phyloP scores from a whole-genome alignment of 2,888 invertebrate species.

The Drosophila pegasa region DNA sequence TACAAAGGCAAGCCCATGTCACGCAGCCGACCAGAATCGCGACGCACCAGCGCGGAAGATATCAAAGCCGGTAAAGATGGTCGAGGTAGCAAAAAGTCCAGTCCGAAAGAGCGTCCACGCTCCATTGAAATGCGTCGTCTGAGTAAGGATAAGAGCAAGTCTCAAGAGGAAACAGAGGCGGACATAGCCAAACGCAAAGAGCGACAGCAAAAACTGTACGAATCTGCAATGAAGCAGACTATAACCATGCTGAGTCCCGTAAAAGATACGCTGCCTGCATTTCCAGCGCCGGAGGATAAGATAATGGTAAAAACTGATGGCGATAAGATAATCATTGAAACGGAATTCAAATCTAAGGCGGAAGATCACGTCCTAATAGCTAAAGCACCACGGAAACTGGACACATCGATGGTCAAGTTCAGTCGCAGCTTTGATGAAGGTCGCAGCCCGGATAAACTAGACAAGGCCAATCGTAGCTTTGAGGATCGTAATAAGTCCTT shows the following conservation, averaged over 20 bases:
- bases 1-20: slow-evolving; percentile 75
- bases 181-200: slow-evolving; percentile 90
- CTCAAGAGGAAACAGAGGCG: slow-evolving; percentile 90
- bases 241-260: slow-evolving; percentile 91
- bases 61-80: slow-evolving; percentile 72
- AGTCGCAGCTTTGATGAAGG: slow-evolving; percentile 89
- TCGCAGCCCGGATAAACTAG: slow-evolving; percentile 86
- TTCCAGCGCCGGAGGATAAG: slow-evolving; percentile 90
- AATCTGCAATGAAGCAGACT: slow-evolving; percentile 91
- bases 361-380: slow-evolving; percentile 92
- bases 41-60: slow-evolving; percentile 86
- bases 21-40: slow-evolving; percentile 83
- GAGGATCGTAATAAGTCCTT: slow-evolving; percentile 88
- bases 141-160: slow-evolving; percentile 88
- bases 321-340: slow-evolving; percentile 89
- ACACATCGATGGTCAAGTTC: slow-evolving; percentile 87
- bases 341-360: slow-evolving; percentile 90
- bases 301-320: slow-evolving; percentile 90
- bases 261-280: slow-evolving; percentile 89
- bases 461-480: slow-evolving; percentile 88
- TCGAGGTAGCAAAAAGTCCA: slow-evolving; percentile 85
- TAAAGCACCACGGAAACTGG: slow-evolving; percentile 90
- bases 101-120: slow-evolving; percentile 89
- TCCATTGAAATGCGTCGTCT: slow-evolving; percentile 87
- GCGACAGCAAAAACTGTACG: slow-evolving; percentile 90